Evolutionary conservation across 2,113 vertebrate species (phyloP), one percentile per base, ranked within the genome.

Genomic region (Bagarius yarrelli): DNA sequence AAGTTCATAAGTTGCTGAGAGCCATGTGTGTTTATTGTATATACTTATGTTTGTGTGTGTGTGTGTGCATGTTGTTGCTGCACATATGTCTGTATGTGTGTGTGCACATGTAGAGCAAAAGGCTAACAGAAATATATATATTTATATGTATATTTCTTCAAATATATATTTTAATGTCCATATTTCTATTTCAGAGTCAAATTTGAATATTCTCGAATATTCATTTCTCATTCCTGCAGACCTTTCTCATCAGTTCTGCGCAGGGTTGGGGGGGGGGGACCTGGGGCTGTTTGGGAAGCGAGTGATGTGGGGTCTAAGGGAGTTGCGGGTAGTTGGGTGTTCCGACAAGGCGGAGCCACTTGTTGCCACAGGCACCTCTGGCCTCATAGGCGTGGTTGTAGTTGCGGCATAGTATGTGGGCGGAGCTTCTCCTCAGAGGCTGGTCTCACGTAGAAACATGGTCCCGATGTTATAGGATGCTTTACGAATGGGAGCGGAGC

Each of bases 381-480:
- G 66, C 81, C 80, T 78, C 60, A 73, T 81, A 66, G 83, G 64
- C 52, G 23, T 55, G 69, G 60, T 72, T 64, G 79, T 55, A 60
- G 30, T 47, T 34, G 67, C 50, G 34, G 36, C 32, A n/a, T 32
- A 40, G 57, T 1, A 36, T 21, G 36, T 52, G 23, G 36, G 50
- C 0, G 15, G 72, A 67, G 74, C 61, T 60, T 67, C 6, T 36
- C 85, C 91, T 96, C 95, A 99, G 94, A 99, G 93, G 91, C 98
- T 99, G 2, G 97, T 99, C 91, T 99, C 97, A 90, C 96, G 95
- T 81, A 99, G 95, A 91, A 99, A 99, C 98, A 99, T 99, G 88
- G 98, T 99, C 87, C 98, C 98, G 2, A 99, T 99, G 93, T 96
- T 97, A 92, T 99, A 99, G 85, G 97, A 97, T 86, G 97, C 94